Evolutionary conservation across 2,888 invertebrate species (phyloP), one percentile per base, ranked within the genome.

Genomic region (Drosophila prolongata): DNA sequence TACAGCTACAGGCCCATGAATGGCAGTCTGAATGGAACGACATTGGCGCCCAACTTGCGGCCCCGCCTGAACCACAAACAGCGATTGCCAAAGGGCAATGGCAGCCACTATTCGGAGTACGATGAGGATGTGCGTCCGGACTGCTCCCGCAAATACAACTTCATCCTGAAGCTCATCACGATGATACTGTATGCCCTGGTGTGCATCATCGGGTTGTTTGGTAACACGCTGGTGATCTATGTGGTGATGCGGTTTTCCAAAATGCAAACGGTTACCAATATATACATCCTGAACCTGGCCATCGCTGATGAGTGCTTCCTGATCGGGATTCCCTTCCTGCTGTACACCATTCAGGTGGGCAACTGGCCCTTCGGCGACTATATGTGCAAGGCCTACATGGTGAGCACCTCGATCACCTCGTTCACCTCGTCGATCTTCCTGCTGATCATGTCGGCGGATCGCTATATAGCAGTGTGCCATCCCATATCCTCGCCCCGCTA

Each of bases 241-340:
- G 97, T 97, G 37, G 97, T 97, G 14, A 93, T 97, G 50, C 94
- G 98, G 47, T 98, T 97, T 93, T 97, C 97, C 64, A 98, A 98
- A 92, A 98, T 98, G 98, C 97, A 98, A 91, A 98, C 98, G 0
- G 97, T 98, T 43, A 98, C 98, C 75, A 98, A 98, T 90, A 96
- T 97, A 94, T 98, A 98, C 92, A 98, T 98, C 80, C 95, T 97
- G n/a, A 98, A 98, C 92, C 93, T 98, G 80, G 98, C 98, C 16
- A 96, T 98, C 64, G 98, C 98, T 0, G 98, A 98, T 91, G 97
- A 98, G 92, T 97, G 97, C 90, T 98, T 97, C 89, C 94, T 98
- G 3, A 96, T 97, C 64, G 98, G 98, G 2, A 96, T 98, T 79
- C 98, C 98, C 0, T 97, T 98, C 89, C 94, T 98, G 11, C 95